These are phyloP conservation scores for Corythornis madagascariensis DNA, from an alignment of 2,113 vertebrate species.

Conservation along the genomic window DNA sequence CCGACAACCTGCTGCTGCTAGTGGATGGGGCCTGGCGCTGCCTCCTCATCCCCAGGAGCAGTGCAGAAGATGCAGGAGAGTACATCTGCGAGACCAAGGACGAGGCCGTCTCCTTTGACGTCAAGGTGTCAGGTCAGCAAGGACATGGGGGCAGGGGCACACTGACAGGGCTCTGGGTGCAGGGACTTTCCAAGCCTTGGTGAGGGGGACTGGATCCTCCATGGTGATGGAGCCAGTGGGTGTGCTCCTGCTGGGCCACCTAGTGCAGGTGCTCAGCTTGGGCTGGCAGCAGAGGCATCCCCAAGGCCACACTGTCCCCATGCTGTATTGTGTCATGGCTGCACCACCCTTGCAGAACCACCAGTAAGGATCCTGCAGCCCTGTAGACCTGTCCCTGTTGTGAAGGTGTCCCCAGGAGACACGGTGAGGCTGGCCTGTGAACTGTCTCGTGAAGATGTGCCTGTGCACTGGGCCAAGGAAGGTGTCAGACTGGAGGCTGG, in stretches of 20 bases:
- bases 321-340: not conserved
- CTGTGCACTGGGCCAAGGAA: conserved; percentile 65
- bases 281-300: not conserved
- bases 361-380: conserved; percentile 75
- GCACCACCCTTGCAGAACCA: conserved; percentile 54
- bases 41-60: conserved; percentile 76
- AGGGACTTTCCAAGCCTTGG: not conserved
- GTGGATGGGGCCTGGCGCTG: conserved; percentile 76
- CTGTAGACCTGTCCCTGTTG: not conserved
- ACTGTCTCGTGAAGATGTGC: conserved; percentile 71
- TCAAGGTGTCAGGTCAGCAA: conserved; percentile 85
- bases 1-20: conserved; percentile 74
- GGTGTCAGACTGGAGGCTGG: conserved; percentile 71
- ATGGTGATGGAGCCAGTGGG: not conserved
- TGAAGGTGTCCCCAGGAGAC: conserved; percentile 59
- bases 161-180: not conserved
- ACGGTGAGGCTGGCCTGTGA: conserved; percentile 76
- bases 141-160: not conserved
- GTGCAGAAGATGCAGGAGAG: conserved; percentile 80
- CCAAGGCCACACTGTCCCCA: accelerated
- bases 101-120: conserved; percentile 82
- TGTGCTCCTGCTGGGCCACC: not conserved
- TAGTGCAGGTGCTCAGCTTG: accelerated
- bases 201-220: not conserved
- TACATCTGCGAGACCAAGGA: conserved; percentile 87